Evolutionary conservation across 2,888 invertebrate genomes (phyloP).

Genomic region (Schizotus pectinicornis): DNA sequence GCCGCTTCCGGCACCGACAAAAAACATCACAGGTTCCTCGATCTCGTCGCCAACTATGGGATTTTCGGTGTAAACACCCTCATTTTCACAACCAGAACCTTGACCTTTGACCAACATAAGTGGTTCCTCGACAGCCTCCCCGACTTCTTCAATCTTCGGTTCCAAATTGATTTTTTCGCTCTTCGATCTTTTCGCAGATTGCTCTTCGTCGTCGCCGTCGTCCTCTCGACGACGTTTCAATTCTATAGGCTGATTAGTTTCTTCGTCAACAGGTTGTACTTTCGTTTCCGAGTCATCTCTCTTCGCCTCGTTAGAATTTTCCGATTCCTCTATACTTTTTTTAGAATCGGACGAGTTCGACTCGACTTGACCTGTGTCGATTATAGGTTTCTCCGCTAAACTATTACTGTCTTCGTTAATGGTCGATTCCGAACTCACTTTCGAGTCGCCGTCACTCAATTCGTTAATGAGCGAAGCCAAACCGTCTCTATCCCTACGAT

Average conservation of each 20-base stretch:
- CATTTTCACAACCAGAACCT: constrained; percentile 70
- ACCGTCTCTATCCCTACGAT: constrained; percentile 67
- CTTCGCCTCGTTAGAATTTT: constrained; percentile 33
- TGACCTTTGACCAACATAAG: constrained; percentile 73
- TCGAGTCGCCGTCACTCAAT: constrained; percentile 74
- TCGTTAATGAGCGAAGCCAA: constrained; percentile 79
- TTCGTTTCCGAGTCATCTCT: constrained; percentile 17
- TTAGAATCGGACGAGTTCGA: constrained; percentile 35
- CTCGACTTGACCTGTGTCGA: constrained; percentile 62
- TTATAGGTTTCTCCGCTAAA: constrained; percentile 63
- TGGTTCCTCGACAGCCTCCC: constrained; percentile 77
- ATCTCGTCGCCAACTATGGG: constrained; percentile 70
- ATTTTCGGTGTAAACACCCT: constrained; percentile 22
- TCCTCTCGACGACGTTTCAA: constrained; percentile 45
- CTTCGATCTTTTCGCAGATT: constrained; percentile 37
- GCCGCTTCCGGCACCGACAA: constrained; percentile 77
- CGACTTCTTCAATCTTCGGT: constrained; percentile 51
- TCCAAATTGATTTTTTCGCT: background rate
- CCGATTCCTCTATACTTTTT: constrained; percentile 54
- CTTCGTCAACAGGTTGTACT: constrained; percentile 28
- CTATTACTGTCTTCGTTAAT: constrained; percentile 71
- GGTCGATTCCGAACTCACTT: constrained; percentile 63
- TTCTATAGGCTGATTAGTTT: constrained; percentile 25
- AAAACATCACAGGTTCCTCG: constrained; percentile 73
- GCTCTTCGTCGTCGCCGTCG: constrained; percentile 40